Percentiles rank a stretch among this genome's conserved stretches.
Conservation (phyloP, 1,140 invertebrate species). For the Eubasilissa regina region DNA sequence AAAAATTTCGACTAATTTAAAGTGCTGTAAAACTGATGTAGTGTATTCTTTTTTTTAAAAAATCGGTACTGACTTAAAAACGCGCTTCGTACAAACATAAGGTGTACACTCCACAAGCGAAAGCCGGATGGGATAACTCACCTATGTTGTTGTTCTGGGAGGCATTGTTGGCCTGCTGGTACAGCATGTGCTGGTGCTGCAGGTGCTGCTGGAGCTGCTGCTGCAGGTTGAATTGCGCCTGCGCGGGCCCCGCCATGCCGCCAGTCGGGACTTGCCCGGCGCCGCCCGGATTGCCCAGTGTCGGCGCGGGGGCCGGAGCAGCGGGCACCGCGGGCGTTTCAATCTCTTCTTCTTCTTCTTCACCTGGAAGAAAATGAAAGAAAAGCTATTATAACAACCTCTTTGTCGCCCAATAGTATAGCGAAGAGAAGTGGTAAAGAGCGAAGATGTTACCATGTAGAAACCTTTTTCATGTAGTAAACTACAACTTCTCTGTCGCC, state of each 20-base stretch:
- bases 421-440: too few species aligned
- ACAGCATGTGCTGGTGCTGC: slow-evolving; percentile 72
- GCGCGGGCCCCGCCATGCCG: slow-evolving; percentile 64
- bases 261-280: slow-evolving; percentile 62
- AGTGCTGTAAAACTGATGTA: too few species aligned
- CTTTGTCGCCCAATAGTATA: too few species aligned
- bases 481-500: too few species aligned
- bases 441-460: too few species aligned
- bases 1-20: too few species aligned
- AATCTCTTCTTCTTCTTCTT: slow-evolving; percentile 60
- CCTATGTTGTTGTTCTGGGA: slow-evolving; percentile 68
- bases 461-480: too few species aligned
- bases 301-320: slow-evolving; percentile 22
- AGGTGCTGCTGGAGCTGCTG: slow-evolving; percentile 74
- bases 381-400: too few species aligned
- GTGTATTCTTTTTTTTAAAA: too few species aligned
- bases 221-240: slow-evolving; percentile 74
- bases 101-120: too few species aligned
- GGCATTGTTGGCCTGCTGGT: slow-evolving; percentile 51
- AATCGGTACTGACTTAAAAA: too few species aligned
- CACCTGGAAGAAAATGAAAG: slow-evolving; percentile 45
- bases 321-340: slow-evolving; percentile 64
- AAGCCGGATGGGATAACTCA: slow-evolving; percentile 38
- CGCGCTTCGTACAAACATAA: background rate
- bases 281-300: slow-evolving; percentile 61